Base-by-base conservation (phyloP, 2,113 vertebrate species). In the Numida meleagris region DNA sequence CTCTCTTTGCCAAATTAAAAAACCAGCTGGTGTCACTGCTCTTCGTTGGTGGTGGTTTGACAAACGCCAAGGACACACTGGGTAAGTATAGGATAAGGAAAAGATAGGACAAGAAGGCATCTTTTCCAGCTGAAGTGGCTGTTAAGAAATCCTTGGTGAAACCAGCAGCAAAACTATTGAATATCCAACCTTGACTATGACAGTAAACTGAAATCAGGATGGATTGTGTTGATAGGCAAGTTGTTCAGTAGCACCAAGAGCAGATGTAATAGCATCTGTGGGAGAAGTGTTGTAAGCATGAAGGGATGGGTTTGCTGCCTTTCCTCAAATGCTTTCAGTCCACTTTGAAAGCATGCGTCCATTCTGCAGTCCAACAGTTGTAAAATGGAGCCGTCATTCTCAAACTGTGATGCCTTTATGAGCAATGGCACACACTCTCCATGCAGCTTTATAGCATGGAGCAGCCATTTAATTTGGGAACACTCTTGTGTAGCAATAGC, bases 91-190 rank as follows among this genome's bases (percentile, higher is more conserved):
- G 51, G 27, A 53, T 27, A 29, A 51, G 50, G 25, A 9, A 29
- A 53, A 53, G 51, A 29, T 10, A 29, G 51, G 27, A 4, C 40
- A 36, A 46, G 12, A 20, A 14, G 12, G 20, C 0, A 0, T 1
- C 58, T 59, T 65, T 65, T 21, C 11, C 83, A 59, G 50, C 17
- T 36, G 27, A 27, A 40, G 24, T 66, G 46, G 33, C 33, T 70
- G 27, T 36, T 51, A 16, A 12, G 27, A 38, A 67, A 67, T 18
- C 46, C 29, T 8, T 23, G 11, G 66, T 23, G 33, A 67, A 81
- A 57, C 27, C 66, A 66, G 27, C 40, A 77, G 51, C 31, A 38
- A 55, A 90, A 25, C 21, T 50, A 8, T 50, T 24, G 25, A 27
- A 13, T 25, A 50, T 50, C 48, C 67, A 50, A 23, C 16, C n/a